phyloP scores from a whole-genome alignment of 2,113 vertebrate genomes.

The Saccopteryx leptura region DNA sequence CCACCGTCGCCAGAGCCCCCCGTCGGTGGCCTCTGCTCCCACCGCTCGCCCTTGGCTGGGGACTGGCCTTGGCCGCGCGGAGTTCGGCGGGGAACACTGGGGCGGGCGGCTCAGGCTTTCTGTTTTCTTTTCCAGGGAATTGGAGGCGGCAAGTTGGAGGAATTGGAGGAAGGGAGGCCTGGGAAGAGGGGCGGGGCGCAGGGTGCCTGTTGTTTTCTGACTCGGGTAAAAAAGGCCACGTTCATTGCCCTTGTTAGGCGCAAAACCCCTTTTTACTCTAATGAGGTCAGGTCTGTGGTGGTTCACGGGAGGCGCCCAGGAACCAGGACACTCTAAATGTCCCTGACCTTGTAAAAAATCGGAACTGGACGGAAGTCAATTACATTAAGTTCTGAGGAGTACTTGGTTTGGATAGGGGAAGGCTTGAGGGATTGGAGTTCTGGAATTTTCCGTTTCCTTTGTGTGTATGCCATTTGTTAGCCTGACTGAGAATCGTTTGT shows the following conservation, averaged over 20 bases:
- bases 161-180: not conserved
- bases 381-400: not conserved
- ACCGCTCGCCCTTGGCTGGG: not conserved
- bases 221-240: not conserved
- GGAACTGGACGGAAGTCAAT: not conserved
- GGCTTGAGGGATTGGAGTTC: not conserved
- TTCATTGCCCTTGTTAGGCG: not conserved
- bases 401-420: not conserved
- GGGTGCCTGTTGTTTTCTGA: not conserved
- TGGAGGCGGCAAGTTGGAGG: not conserved
- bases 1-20: not conserved
- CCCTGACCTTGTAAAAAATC: not conserved
- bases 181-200: not conserved
- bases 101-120: not conserved
- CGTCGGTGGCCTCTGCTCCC: not conserved
- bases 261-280: not conserved
- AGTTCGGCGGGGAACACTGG: not conserved
- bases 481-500: not conserved
- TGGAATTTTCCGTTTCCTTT: not conserved
- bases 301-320: not conserved
- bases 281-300: not conserved
- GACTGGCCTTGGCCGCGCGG: not conserved
- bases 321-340: not conserved
- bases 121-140: not conserved
- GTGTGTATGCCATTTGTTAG: not conserved